Conservation (phyloP, 1,140 invertebrate species). For the Augochlora pura region DNA sequence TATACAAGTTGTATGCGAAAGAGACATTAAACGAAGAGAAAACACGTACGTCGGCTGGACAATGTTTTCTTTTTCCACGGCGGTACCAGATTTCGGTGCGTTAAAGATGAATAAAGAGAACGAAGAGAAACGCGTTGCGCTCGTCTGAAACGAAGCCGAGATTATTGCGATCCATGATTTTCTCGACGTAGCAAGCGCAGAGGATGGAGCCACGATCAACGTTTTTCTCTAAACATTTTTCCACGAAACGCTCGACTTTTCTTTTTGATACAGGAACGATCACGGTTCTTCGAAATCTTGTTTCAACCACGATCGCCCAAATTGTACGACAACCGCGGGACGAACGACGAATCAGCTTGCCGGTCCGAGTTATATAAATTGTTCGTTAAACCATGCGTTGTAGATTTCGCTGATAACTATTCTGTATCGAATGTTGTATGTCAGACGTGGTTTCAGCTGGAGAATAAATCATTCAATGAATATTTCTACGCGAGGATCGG, state of each 20-base stretch:
- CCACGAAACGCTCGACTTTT: too few species aligned
- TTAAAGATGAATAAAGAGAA: not conserved
- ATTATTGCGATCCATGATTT: not conserved
- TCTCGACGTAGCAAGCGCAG: slow-evolving; percentile 31
- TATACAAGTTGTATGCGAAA: not conserved
- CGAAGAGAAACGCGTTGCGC: too few species aligned
- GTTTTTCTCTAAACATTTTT: too few species aligned
- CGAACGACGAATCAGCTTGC: slow-evolving; percentile 12
- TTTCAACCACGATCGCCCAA: too few species aligned
- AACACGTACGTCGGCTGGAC: not conserved
- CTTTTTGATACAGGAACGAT: too few species aligned
- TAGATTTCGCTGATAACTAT: not conserved
- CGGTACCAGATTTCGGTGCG: not conserved
- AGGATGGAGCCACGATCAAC: not conserved
- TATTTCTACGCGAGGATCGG: not conserved
- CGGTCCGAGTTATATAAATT: not conserved
- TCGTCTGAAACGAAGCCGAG: not conserved
- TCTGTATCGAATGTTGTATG: not conserved
- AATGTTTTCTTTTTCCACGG: not conserved
- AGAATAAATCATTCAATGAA: slow-evolving; percentile 10
- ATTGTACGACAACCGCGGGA: not conserved
- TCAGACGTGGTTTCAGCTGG: not conserved
- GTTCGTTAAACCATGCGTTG: not conserved
- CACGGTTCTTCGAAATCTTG: too few species aligned
- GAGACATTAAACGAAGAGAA: not conserved